phyloP scores from a whole-genome alignment of 2,888 invertebrate species.

The Hymenopus coronatus region DNA sequence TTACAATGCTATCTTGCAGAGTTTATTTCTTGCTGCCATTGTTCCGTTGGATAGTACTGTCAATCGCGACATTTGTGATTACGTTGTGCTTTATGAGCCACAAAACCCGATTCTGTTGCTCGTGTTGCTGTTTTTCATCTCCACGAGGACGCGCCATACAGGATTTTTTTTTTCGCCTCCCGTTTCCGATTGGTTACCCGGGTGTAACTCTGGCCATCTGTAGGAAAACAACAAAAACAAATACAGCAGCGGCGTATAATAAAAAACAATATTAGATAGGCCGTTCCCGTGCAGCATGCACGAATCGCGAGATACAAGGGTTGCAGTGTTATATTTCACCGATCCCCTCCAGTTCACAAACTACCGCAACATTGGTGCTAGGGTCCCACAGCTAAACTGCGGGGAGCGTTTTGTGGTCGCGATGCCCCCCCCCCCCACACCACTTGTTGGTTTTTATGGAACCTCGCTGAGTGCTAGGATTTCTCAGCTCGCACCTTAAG shows the following conservation, averaged over 20 bases:
- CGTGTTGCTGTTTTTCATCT: not conserved
- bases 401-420: not conserved
- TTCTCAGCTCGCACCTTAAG: not conserved
- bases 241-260: not conserved
- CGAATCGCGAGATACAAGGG: not conserved
- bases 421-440: not conserved
- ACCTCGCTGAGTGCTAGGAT: not conserved
- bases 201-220: not conserved
- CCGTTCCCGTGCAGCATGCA: not conserved
- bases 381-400: not conserved
- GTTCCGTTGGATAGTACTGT: not conserved
- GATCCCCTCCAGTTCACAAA: not conserved
- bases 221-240: not conserved
- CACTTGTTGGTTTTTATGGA: constrained; percentile 11
- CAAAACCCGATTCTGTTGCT: constrained; percentile 16
- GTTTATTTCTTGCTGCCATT: not conserved
- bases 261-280: constrained; percentile 2
- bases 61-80: not conserved
- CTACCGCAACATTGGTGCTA: constrained; percentile 4
- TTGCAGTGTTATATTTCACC: constrained; percentile 14
- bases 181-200: not conserved
- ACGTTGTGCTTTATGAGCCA: constrained; percentile 21
- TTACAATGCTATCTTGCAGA: not conserved
- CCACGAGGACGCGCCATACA: not conserved
- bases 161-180: not conserved